Evolutionary conservation across 2,797 vertebrate genomes (phyloP).

Genomic region (Chloroceryle amazona): DNA sequence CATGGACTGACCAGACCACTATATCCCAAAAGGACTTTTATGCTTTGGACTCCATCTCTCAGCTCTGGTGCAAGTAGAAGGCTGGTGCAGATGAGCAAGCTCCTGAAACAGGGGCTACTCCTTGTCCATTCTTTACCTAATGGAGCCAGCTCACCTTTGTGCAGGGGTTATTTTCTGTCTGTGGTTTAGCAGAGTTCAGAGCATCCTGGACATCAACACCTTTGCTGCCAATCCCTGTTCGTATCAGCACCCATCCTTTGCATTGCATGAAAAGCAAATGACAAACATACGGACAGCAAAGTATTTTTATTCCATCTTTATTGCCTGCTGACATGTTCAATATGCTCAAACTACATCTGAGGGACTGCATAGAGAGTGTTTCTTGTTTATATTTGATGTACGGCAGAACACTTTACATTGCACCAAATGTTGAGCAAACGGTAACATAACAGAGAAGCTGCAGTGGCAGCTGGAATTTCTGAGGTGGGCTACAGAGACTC

Average conservation of each 20-base stretch:
- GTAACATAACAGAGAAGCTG: conserved; percentile 74
- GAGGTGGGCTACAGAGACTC: conserved; percentile 72
- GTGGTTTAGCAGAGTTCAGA: conserved; percentile 45
- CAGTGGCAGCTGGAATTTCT: conserved; percentile 75
- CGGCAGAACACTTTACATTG: conserved; percentile 77
- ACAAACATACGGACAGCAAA: conserved; percentile 77
- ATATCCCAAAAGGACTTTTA: neutral
- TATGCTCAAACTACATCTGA: conserved; percentile 75
- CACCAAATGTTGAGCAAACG: conserved; percentile 77
- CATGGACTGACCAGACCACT: neutral
- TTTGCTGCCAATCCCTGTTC: conserved; percentile 61
- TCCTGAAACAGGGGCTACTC: neutral
- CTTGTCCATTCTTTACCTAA: neutral
- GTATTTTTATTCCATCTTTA: conserved; percentile 78
- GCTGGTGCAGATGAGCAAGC: neutral
- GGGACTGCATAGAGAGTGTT: conserved; percentile 75
- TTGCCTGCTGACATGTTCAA: conserved; percentile 76
- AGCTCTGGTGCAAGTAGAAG: neutral
- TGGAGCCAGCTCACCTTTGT: conserved; percentile 2
- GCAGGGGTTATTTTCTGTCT: neutral
- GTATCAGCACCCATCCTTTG: conserved; percentile 63
- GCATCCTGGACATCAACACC: conserved; percentile 66
- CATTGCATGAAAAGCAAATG: conserved; percentile 75
- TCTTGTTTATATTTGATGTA: conserved; percentile 77
- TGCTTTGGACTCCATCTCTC: neutral